These are phyloP conservation scores for Pomacea canaliculata DNA, from an alignment of 2,888 invertebrate genomes.

Conservation along the genomic window DNA sequence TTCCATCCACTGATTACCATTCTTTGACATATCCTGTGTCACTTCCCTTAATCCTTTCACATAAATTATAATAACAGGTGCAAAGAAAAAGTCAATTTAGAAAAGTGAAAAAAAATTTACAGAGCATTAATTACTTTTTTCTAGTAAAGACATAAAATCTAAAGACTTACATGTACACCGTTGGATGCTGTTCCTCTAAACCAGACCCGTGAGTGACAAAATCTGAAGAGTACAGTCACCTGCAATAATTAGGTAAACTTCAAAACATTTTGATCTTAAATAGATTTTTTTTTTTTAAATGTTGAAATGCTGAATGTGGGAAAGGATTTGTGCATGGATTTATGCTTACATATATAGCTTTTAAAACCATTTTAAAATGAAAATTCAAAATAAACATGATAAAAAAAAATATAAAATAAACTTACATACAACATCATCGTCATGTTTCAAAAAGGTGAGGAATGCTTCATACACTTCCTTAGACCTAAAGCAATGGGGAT, in stretches of 20 bases:
- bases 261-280: too few species aligned
- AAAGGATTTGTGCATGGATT: too few species aligned
- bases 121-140: background rate
- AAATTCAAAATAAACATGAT: too few species aligned
- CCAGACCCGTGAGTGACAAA: slow-evolving; percentile 68
- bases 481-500: slow-evolving; percentile 92
- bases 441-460: slow-evolving; percentile 82
- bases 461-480: slow-evolving; percentile 85
- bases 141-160: background rate
- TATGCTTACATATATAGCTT: too few species aligned
- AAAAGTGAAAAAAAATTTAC: background rate
- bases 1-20: too few species aligned
- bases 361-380: too few species aligned
- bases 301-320: too few species aligned
- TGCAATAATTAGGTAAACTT: slow-evolving; percentile 32
- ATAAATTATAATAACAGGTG: background rate
- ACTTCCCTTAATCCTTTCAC: background rate
- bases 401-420: slow-evolving; percentile 6
- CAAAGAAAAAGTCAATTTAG: background rate
- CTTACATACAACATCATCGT: slow-evolving; percentile 74
- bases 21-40: too few species aligned
- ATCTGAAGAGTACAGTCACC: slow-evolving; percentile 68
- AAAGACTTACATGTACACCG: slow-evolving; percentile 66
- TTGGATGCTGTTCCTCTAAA: slow-evolving; percentile 64
- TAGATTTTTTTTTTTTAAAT: too few species aligned